phyloP scores from a whole-genome alignment of 1,140 invertebrate genomes.

The Drosophila varians region DNA sequence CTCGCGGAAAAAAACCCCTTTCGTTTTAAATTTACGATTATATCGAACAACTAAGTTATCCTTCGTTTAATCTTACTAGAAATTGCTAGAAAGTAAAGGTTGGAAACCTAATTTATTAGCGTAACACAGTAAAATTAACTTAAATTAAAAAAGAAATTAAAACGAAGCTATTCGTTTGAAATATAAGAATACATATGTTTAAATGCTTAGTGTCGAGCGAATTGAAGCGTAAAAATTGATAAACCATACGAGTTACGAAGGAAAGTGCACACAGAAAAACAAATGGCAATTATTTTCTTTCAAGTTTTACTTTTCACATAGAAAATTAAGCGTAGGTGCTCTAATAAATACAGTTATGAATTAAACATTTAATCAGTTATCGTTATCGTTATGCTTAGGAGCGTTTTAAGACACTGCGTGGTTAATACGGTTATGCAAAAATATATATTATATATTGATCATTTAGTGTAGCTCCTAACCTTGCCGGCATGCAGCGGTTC shows the following conservation, averaged over 20 bases:
- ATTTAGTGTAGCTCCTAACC: slow-evolving; percentile 26
- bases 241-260: too few species aligned
- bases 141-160: not conserved
- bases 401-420: slow-evolving; percentile 69
- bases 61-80: too few species aligned
- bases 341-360: slow-evolving; percentile 64
- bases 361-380: slow-evolving; percentile 51
- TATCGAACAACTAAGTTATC: too few species aligned
- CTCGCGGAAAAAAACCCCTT: too few species aligned
- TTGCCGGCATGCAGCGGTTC: not conserved
- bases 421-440: slow-evolving; percentile 41
- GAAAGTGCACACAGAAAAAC: not conserved
- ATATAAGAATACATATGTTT: not conserved
- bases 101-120: not conserved
- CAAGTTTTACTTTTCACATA: slow-evolving; percentile 66
- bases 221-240: too few species aligned
- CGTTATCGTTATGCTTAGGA: slow-evolving; percentile 64
- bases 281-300: slow-evolving; percentile 28
- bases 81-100: not conserved
- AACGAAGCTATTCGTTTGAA: not conserved
- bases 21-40: too few species aligned
- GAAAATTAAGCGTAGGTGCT: slow-evolving; percentile 75
- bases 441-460: slow-evolving; percentile 44
- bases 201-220: not conserved
- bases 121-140: not conserved